phyloP scores from a whole-genome alignment of 2,113 vertebrate species.

The Lophotis ruficrista region DNA sequence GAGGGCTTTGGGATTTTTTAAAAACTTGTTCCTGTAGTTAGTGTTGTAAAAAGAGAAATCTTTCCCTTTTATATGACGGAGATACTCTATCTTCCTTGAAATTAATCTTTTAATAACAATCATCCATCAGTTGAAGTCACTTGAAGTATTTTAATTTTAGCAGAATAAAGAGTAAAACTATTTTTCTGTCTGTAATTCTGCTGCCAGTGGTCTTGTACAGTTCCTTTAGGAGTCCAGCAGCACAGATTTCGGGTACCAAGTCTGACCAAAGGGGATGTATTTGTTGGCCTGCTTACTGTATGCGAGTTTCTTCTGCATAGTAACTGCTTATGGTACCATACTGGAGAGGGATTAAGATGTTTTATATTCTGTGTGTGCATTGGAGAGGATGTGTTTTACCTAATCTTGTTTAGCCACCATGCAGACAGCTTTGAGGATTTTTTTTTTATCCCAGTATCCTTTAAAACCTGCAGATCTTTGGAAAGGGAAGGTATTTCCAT shows the following conservation, averaged over 20 bases:
- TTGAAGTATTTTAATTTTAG: background rate
- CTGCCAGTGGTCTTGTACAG: background rate
- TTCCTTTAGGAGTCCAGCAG: background rate
- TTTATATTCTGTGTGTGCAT: slow-evolving; percentile 82
- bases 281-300: background rate
- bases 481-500: slow-evolving; percentile 74
- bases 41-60: background rate
- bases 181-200: background rate
- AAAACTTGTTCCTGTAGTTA: background rate
- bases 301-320: background rate
- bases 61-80: background rate
- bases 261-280: background rate
- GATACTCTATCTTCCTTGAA: background rate
- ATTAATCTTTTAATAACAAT: background rate
- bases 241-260: background rate
- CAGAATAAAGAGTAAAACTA: background rate
- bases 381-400: slow-evolving; percentile 85
- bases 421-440: slow-evolving; percentile 82
- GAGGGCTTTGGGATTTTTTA: background rate
- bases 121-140: background rate
- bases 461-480: slow-evolving; percentile 78
- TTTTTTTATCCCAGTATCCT: slow-evolving; percentile 69
- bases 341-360: slow-evolving; percentile 72
- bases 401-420: slow-evolving; percentile 86
- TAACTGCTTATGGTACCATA: slow-evolving; percentile 40